Base-by-base conservation (phyloP, 1,140 invertebrate genomes). In the Spodoptera litura region DNA sequence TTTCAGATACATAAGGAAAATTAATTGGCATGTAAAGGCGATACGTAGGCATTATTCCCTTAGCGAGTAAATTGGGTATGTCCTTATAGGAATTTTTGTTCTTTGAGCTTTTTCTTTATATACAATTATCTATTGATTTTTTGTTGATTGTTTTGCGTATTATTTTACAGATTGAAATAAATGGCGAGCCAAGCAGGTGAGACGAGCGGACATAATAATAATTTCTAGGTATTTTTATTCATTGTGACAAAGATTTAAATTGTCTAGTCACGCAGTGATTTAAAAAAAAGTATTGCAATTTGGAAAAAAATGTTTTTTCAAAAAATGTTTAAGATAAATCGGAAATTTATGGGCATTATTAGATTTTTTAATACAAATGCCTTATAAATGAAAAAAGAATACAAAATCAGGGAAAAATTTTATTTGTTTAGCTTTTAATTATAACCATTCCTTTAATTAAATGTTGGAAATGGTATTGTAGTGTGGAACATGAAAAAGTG, bases 111-210 rank as follows among this genome's bases (percentile, higher is more conserved):
- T 79, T 80, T 56, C 56, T 70, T 79, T 25, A 56, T 64, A 20
- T 6, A 6, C 38, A 20, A 20, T 20, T 20, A 20, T 20, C 20
- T 20, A 20, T 0, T 2, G 38, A 9, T 8, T 44, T 44, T 44
- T 6, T 6, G 4, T 31, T 4, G 9, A 44, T 58, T 55, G 49
- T 72, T 20, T 79, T 72, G 11, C 0, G 12, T 81, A 44, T 44
- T 8, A 44, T 85, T n/a, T 83, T 87, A 58, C 83, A 91, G 89
- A 84, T 89, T 74, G 88, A 91, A 86, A 84, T 88, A 76, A 88
- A 83, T 58, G 87, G 83, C 8, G 85, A 89, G 49, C 25, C 83
- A 4, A 88, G 87, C 78, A 88, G 84, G 78, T 89, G 88, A 85
- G 72, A 72, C 27, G 62, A 78, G 58, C 51, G 59, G 68, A 51